These are phyloP conservation scores for Phataginus tricuspis DNA, from an alignment of 2,797 vertebrate genomes.

Conservation along the genomic window DNA sequence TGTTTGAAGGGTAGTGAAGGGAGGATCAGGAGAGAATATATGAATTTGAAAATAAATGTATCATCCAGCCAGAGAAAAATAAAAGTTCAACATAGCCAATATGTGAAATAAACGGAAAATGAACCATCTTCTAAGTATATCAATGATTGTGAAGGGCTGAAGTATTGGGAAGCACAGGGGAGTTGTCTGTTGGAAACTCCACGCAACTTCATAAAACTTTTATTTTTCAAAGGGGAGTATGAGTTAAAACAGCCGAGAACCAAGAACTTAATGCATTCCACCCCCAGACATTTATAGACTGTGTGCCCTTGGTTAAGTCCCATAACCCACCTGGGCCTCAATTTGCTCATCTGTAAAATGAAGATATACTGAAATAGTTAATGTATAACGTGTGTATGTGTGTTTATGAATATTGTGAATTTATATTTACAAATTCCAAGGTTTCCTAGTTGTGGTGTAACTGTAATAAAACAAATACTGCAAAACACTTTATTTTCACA, in stretches of 20 bases:
- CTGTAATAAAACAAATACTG: neutral
- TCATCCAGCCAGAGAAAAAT: neutral
- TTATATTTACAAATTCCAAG: neutral
- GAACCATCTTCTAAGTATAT: neutral
- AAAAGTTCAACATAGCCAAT: neutral
- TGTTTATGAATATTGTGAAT: neutral
- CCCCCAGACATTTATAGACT: neutral
- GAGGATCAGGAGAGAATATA: neutral
- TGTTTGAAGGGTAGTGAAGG: neutral
- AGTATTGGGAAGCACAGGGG: fast-evolving
- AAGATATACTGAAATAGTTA: neutral
- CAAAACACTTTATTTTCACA: neutral
- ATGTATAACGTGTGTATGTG: neutral
- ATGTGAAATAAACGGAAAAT: neutral
- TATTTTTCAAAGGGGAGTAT: neutral
- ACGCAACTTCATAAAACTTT: neutral
- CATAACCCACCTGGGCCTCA: neutral
- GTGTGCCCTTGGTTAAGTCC: neutral
- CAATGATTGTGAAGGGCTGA: neutral
- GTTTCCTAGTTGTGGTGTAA: neutral
- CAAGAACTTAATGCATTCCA: neutral
- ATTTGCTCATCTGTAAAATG: neutral
- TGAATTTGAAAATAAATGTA: neutral
- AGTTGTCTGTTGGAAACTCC: neutral
- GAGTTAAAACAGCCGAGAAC: neutral